Base-by-base conservation (phyloP, 2,888 invertebrate species). In the Entomobrya proxima region DNA sequence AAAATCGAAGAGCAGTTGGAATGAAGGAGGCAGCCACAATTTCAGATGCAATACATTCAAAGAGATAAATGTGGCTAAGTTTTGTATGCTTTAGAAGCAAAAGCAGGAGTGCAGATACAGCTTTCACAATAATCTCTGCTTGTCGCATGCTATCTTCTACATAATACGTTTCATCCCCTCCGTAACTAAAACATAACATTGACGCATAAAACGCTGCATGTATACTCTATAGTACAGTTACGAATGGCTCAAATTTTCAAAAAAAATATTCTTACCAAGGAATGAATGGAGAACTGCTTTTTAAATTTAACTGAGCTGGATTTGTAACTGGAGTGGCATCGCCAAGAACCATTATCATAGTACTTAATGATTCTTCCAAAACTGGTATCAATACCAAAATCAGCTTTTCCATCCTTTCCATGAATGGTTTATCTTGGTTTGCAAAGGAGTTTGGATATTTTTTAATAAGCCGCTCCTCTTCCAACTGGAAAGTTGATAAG, bases 11-110 rank as follows among this genome's bases (percentile, higher is more conserved):
- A 24, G 99, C 97, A 87, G 99, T 93, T 0, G 99, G 99, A 92
- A 99, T 98, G 91, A 99, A 99, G 92, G 99, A 99, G 85, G 99
- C 99, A 93, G 99, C 99, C 11, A 99, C 98, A 90, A 99, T 93
- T 93, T 99, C 98, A 92, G 99, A 98, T 1, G 98, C 97, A 95
- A 99, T 97, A 92, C 97, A 99, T 92, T 99, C 99, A 93, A 99
- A 99, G 93, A 99, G 99, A 92, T 98, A 99, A 67, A 99, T 94
- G 93, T 99, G 99, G 93, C 98, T 99, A 61, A 96, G 92, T 92
- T 99, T 99, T 91, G 99, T 98, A 93, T 99, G 98, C 93, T 99
- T 99, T 89, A 99, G 93, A 78, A 99, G 94, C 11, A 99, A 93
- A 85, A 99, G 92, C 79, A 99, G 93, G 90, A 98, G 96, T 18